These are phyloP conservation scores for Arvicanthis niloticus DNA, from an alignment of 2,113 vertebrate species.

Conservation along the genomic window DNA sequence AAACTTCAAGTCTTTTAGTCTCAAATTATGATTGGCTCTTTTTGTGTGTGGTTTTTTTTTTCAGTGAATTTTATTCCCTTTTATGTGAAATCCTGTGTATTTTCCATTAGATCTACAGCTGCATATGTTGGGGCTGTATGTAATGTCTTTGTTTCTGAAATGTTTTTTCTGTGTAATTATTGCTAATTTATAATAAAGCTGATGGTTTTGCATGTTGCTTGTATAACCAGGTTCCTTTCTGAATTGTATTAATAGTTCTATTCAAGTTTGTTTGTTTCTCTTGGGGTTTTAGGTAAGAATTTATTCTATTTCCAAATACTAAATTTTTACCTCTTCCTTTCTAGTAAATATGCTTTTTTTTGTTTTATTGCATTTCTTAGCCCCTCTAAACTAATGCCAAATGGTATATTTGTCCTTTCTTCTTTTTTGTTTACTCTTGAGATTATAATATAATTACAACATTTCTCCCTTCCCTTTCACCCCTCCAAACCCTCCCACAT, in stretches of 20 bases:
- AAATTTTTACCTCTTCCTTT: background rate
- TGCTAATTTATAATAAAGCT: background rate
- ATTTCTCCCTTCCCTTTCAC: background rate
- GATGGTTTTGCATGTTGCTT: background rate
- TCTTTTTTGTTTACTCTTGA: background rate
- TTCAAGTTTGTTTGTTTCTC: slow-evolving; percentile 14
- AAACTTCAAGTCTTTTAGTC: slow-evolving; percentile 51
- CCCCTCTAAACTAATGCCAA: background rate
- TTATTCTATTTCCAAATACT: slow-evolving; percentile 6
- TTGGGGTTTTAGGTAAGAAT: background rate
- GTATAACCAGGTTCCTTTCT: background rate
- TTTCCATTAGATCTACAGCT: background rate
- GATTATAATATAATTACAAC: background rate
- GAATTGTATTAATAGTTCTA: slow-evolving; percentile 1
- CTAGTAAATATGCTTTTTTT: background rate
- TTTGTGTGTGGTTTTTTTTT: background rate
- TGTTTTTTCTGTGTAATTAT: background rate
- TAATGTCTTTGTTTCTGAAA: background rate
- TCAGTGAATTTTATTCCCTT: background rate
- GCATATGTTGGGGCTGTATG: background rate
- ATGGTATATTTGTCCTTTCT: background rate
- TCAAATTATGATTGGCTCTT: slow-evolving; percentile 44
- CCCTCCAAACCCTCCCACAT: background rate
- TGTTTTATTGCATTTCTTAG: background rate
- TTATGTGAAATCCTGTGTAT: background rate